Percentiles rank a stretch among this genome's conserved stretches.
phyloP scores from a whole-genome alignment of 2,113 vertebrate genomes.

The Dermatemys mawii region DNA sequence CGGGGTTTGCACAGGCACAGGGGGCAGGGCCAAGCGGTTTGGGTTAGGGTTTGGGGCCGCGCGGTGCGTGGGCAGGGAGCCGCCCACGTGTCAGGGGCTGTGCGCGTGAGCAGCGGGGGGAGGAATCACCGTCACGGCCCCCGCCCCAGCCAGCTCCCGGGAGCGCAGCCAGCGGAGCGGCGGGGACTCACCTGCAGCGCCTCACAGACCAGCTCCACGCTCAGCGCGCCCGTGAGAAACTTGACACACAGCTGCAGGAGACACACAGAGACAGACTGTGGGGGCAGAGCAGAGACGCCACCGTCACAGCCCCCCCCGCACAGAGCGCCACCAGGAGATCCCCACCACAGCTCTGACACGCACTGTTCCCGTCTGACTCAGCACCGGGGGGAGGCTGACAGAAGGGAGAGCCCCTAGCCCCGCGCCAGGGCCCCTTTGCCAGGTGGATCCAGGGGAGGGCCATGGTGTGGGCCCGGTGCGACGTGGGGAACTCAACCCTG shows the following conservation, averaged over 20 bases:
- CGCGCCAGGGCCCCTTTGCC: background rate
- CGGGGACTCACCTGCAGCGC: constrained; percentile 78
- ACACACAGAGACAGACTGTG: background rate
- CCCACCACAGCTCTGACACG: background rate
- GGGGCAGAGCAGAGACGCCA: background rate
- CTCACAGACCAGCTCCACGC: constrained; percentile 81
- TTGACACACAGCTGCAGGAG: constrained; percentile 77
- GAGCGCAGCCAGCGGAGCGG: background rate
- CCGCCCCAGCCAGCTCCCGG: background rate
- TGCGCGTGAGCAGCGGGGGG: background rate
- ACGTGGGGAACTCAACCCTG: no score
- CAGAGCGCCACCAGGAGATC: background rate
- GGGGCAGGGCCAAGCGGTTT: no score
- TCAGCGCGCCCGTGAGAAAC: constrained; percentile 79
- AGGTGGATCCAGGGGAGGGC: no score
- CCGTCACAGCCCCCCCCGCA: no score
- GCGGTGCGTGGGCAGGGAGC: background rate
- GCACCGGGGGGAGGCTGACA: background rate
- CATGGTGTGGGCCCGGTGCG: no score
- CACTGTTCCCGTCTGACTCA: background rate
- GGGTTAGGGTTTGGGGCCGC: no score
- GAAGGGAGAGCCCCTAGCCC: background rate
- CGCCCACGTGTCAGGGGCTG: fast-evolving
- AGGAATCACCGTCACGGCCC: background rate
- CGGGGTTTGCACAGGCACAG: background rate